These are phyloP conservation scores for Hermatobates lingyangjiaoensis DNA, from an alignment of 1,140 invertebrate genomes.

Conservation along the genomic window DNA sequence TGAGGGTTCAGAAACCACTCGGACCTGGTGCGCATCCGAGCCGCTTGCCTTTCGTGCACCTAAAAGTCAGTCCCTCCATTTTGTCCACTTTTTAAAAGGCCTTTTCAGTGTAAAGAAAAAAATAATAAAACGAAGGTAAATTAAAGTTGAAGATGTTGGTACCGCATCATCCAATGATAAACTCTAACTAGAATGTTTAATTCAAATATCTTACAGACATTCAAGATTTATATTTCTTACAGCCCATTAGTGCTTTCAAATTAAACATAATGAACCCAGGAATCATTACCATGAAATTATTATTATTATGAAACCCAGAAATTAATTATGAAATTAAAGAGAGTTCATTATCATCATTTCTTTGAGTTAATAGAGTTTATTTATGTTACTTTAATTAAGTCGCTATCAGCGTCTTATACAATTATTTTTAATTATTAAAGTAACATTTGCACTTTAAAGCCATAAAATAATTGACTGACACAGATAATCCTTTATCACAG, in stretches of 20 bases:
- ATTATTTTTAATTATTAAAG: too few species aligned
- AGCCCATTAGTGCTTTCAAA: background rate
- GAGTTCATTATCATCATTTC: background rate
- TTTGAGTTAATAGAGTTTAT: too few species aligned
- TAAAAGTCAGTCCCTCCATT: constrained; percentile 22
- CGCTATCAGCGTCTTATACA: too few species aligned
- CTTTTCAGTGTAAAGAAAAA: background rate
- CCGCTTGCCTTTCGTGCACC: constrained; percentile 85
- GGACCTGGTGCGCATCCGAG: constrained; percentile 77
- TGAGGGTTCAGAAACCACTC: constrained; percentile 78
- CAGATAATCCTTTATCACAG: too few species aligned
- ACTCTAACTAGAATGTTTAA: too few species aligned
- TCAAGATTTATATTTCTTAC: background rate
- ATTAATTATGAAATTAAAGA: background rate
- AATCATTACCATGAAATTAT: background rate
- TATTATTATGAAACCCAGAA: background rate
- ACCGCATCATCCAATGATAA: too few species aligned
- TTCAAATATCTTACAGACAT: constrained; percentile 1
- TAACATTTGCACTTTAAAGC: too few species aligned
- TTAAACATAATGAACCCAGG: background rate
- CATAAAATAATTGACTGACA: too few species aligned
- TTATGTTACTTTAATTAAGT: too few species aligned
- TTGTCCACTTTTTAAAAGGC: background rate
- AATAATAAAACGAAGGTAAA: background rate
- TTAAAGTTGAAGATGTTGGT: too few species aligned